phyloP scores from a whole-genome alignment of 2,888 invertebrate genomes.

The Ormyrus labotus region DNA sequence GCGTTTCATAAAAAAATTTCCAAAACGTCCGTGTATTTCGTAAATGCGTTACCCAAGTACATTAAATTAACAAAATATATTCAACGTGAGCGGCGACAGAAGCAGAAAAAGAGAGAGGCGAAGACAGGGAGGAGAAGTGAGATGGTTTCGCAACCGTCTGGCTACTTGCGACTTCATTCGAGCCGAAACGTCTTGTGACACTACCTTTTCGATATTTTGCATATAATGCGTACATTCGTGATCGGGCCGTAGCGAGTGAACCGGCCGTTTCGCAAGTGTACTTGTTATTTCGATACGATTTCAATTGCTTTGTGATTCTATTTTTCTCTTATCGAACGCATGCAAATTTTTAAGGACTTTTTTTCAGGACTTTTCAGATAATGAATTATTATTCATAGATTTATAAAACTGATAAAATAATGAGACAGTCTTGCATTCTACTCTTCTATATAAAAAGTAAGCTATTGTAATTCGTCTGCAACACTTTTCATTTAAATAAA shows the following conservation, averaged over 20 bases:
- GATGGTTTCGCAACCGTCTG: conserved; percentile 40
- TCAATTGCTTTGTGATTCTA: no score
- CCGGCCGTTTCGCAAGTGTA: not conserved
- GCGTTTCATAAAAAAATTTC: conserved; percentile 26
- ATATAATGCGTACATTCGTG: conserved; percentile 6
- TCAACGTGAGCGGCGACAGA: conserved; percentile 34
- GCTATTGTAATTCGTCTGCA: no score
- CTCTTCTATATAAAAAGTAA: no score
- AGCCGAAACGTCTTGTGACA: conserved; percentile 34
- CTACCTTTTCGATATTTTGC: conserved; percentile 35
- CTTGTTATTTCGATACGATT: no score
- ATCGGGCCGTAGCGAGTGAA: not conserved
- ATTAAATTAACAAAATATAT: conserved; percentile 50
- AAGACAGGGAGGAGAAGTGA: conserved; percentile 32
- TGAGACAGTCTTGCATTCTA: no score
- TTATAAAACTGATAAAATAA: no score
- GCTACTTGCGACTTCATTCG: conserved; percentile 41
- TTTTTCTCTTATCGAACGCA: no score
- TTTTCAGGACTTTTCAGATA: no score
- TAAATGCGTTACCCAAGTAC: conserved; percentile 51
- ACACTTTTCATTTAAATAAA: no score
- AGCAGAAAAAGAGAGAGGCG: conserved; percentile 33
- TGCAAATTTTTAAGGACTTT: no score
- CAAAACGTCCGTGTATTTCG: conserved; percentile 40
- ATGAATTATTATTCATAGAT: no score